These are phyloP conservation scores for Paralinhomoeus sp. DNA, from an alignment of 2,888 invertebrate species.

Conservation along the genomic window DNA sequence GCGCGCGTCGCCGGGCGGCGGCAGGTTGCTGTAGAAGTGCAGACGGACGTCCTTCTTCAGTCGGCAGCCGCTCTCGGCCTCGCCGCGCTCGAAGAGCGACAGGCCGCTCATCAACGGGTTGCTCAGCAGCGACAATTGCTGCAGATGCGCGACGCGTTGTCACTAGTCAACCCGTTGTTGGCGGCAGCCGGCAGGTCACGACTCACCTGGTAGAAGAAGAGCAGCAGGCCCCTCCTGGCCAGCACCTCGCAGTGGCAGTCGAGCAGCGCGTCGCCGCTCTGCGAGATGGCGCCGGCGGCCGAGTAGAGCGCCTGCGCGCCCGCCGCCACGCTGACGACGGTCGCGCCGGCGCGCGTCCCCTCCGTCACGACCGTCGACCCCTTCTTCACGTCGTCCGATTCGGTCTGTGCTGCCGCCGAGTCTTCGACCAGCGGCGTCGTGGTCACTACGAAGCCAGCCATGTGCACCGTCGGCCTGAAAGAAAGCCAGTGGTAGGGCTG, in stretches of 20 bases:
- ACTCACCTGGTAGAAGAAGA: conserved; percentile 5
- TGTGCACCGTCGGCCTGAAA: neutral
- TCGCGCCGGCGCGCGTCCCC: neutral
- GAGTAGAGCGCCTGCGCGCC: neutral
- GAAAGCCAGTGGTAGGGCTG: no score
- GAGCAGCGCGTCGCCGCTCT: conserved; percentile 36
- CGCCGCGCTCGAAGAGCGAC: conserved; percentile 1
- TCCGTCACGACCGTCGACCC: neutral
- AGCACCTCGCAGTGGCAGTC: conserved; percentile 92
- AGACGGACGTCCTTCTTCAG: conserved; percentile 38
- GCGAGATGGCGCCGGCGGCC: neutral
- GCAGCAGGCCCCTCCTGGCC: conserved; percentile 40
- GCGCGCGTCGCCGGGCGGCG: conserved; percentile 80
- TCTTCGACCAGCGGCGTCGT: neutral
- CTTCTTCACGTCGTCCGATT: neutral
- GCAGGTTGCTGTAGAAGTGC: conserved; percentile 82
- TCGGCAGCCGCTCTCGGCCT: neutral
- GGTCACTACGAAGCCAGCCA: conserved; percentile 1
- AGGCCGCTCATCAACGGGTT: neutral
- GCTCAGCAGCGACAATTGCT: conserved; percentile 2
- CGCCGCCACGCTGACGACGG: neutral
- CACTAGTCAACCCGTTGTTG: no score
- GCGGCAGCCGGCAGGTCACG: no score
- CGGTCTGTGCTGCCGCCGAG: no score
- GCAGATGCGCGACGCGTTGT: neutral